Conservation (phyloP, 2,113 vertebrate species). For the Equus przewalskii region DNA sequence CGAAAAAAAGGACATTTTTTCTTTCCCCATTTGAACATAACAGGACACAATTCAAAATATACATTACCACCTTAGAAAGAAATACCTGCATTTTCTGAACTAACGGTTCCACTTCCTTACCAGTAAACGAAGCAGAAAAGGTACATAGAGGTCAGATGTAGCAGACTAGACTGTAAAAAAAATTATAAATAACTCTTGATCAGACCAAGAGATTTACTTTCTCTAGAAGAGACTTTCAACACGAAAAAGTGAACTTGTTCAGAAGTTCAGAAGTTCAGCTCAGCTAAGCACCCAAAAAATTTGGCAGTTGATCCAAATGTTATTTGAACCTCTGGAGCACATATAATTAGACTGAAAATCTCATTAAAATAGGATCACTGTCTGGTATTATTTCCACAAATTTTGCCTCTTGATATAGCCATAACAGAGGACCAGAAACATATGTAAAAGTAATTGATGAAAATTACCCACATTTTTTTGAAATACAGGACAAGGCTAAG, state of each 20-base stretch:
- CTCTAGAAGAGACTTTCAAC: slow-evolving; percentile 31
- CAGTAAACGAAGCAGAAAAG: not conserved
- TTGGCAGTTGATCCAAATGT: slow-evolving; percentile 58
- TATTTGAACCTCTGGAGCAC: slow-evolving; percentile 52
- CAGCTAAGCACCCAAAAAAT: slow-evolving; percentile 35
- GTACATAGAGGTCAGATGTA: not conserved
- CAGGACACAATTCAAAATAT: slow-evolving; percentile 10
- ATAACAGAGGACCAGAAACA: slow-evolving; percentile 60
- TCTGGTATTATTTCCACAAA: slow-evolving; percentile 39
- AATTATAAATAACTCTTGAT: not conserved
- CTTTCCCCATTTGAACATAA: slow-evolving; percentile 14
- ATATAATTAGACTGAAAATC: slow-evolving; percentile 73
- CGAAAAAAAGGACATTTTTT: not conserved
- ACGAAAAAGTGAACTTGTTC: slow-evolving; percentile 63
- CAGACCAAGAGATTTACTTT: slow-evolving; percentile 25
- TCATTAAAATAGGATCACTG: slow-evolving; percentile 67
- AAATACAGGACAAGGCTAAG: slow-evolving; percentile 35
- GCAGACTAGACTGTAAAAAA: not conserved
- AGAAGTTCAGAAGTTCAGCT: slow-evolving; percentile 71
- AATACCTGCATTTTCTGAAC: not conserved
- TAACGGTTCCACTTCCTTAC: not conserved
- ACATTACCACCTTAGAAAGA: not conserved
- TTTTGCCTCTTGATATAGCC: slow-evolving; percentile 51
- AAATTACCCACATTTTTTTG: slow-evolving; percentile 32
- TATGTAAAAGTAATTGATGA: slow-evolving; percentile 72